phyloP scores from a whole-genome alignment of 2,888 invertebrate species.

The Eupithecia subumbrata region DNA sequence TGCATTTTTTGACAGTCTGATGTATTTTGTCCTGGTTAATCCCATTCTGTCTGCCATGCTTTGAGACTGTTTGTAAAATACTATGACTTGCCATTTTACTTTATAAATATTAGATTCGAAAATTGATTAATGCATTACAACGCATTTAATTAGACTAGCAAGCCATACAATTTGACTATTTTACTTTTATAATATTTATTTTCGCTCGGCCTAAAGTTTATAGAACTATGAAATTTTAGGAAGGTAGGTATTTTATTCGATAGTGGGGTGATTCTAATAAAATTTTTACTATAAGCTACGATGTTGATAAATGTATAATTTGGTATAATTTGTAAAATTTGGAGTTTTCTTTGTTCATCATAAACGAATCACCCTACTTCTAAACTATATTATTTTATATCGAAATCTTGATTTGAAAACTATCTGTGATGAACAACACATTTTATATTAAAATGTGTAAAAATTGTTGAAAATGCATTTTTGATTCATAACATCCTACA shows the following conservation, averaged over 20 bases:
- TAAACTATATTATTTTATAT: background rate
- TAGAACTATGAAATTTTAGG: background rate
- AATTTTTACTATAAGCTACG: background rate
- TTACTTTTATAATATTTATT: background rate
- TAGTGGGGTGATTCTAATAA: background rate
- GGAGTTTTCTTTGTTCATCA: background rate
- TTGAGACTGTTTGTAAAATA: slow-evolving; percentile 1
- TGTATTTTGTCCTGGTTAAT: background rate
- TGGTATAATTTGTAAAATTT: background rate
- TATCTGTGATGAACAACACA: slow-evolving; percentile 76
- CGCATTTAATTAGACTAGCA: slow-evolving; percentile 32
- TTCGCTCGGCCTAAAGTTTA: background rate
- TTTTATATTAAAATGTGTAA: slow-evolving; percentile 82
- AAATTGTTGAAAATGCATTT: slow-evolving; percentile 60
- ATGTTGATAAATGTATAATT: background rate
- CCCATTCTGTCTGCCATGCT: slow-evolving; percentile 1
- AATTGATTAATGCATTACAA: slow-evolving; percentile 29
- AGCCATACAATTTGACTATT: slow-evolving; percentile 16
- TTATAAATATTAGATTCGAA: background rate
- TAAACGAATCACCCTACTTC: slow-evolving; percentile 12
- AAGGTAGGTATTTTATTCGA: background rate
- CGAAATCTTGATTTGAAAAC: slow-evolving; percentile 45
- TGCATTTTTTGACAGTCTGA: background rate
- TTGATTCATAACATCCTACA: slow-evolving; percentile 53
- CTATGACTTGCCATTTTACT: background rate